Base-by-base conservation (phyloP, 1,140 invertebrate genomes). In the Oedothorax gibbosus region DNA sequence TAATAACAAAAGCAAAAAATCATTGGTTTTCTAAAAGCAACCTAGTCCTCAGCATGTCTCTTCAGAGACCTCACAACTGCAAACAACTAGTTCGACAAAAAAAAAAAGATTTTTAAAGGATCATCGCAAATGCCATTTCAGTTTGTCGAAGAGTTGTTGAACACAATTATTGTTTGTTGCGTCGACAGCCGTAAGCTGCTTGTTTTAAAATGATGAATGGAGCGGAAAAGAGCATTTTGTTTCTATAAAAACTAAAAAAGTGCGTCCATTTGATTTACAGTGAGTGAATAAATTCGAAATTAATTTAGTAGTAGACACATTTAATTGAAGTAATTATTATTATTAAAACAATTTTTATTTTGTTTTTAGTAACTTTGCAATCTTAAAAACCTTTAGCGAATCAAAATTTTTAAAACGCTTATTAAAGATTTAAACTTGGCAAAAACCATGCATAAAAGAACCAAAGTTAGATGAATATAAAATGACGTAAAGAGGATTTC, bases 141-240 rank as follows among this genome's bases (percentile, higher is more conserved):
- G 10, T 20, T 11, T 0, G 6, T 49, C 49, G 11, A 12, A 11
- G 49, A 68, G 49, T 12, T 49, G 20, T 68, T 68, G 9, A 35
- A 49, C 49, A 68, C 65, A 12, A 68, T 68, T 68, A 49, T 68
- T 68, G 35, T 68, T 50, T 7, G 11, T 10, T 3, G 7, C 11
- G 65, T 20, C 7, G 11, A 68, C 21, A 68, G 20, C 9, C 35
- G n/a, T 68, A 68, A 35, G 65, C 20, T 14, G 65, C 14, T 15
- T 68, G 35, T 68, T 68, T 68, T 20, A 68, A 49, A 68, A 68
- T 68, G 21, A 68, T 68, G n/a, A 68, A 68, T 12, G 65, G 20
- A 35, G 18, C 11, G 20, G 20, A 68, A 68, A 49, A 68, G 49
- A 49, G 12, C 21, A 68, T 20, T 5, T 21, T 68, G n/a, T 49